Evolutionary conservation across 1,140 invertebrate genomes (phyloP).

Genomic region (Mylabris phalerata): DNA sequence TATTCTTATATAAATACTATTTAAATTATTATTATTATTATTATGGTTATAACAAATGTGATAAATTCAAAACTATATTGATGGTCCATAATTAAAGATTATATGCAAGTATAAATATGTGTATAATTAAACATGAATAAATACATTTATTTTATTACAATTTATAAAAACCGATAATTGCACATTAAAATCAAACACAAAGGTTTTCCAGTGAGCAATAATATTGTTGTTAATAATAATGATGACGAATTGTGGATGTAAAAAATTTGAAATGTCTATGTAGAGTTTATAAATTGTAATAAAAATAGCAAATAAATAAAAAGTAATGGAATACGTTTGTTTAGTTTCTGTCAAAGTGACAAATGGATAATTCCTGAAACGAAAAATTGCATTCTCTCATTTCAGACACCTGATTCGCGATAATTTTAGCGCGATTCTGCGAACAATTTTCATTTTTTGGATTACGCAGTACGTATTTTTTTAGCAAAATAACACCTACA

Average conservation of each 20-base stretch:
- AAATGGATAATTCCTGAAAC: background rate
- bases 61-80: constrained; percentile 1
- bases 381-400: background rate
- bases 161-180: background rate
- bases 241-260: background rate
- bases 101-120: background rate
- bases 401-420: background rate
- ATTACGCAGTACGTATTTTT: constrained; percentile 74
- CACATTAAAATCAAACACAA: background rate
- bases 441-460: constrained; percentile 95
- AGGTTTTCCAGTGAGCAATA: constrained; percentile 7
- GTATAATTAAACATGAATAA: background rate
- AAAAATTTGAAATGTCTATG: constrained; percentile 3
- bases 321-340: background rate
- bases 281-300: constrained; percentile 23
- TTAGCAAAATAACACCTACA: background rate
- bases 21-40: constrained; percentile 8
- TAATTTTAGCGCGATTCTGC: constrained; percentile 69
- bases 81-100: background rate
- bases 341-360: constrained; percentile 4
- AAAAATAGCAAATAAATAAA: constrained; percentile 10
- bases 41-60: constrained; percentile 7
- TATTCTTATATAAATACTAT: constrained; percentile 11
- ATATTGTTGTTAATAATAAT: background rate
- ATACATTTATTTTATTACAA: background rate